Evolutionary conservation across 2,797 vertebrate species (phyloP), one percentile per base, ranked within the genome.

Genomic region (Carapus acus): DNA sequence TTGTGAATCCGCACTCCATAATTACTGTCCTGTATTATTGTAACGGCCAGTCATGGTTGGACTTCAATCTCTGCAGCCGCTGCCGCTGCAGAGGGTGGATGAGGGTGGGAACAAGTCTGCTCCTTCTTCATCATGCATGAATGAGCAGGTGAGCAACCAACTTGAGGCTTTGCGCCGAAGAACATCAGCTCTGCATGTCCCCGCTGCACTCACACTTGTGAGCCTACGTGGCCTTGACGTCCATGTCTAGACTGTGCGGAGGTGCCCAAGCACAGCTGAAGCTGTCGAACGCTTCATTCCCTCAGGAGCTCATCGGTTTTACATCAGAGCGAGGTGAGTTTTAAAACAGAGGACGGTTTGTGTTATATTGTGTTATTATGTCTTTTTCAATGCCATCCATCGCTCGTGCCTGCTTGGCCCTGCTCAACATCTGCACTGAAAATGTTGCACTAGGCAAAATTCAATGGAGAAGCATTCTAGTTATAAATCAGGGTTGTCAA

Each of bases 91-190:
- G 34, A 34, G 19, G 39, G 38, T 36, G 49, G 49, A 29, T 11
- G 63, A n/a, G 48, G 45, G 54, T 21, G 57, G 58, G 37, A 43
- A 39, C 31, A 72, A 50, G 48, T 45, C 41, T 65, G 58, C 49
- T 37, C 44, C 59, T 65, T 52, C 79, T 74, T 43, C 63, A 58
- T 38, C 43, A 55, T 56, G 53, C 61, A 60, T 38, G 65, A 61
- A 31, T 51, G 54, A 68, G 55, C 43, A 48, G 39, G 18, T 37
- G 16, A 40, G 53, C 19, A 16, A 41, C 18, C 21, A 60, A 24
- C 49, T 56, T 63, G 31, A 16, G 16, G 24, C 12, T 42, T 47
- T 18, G 56, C 12, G 31, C 3, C 19, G 31, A 48, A 22, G 8
- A 11, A n/a, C n/a, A n/a, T n/a, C 24, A 27, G 8, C 47, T 59